Conservation (phyloP, 2,797 vertebrate species). For the Podargus strigoides region DNA sequence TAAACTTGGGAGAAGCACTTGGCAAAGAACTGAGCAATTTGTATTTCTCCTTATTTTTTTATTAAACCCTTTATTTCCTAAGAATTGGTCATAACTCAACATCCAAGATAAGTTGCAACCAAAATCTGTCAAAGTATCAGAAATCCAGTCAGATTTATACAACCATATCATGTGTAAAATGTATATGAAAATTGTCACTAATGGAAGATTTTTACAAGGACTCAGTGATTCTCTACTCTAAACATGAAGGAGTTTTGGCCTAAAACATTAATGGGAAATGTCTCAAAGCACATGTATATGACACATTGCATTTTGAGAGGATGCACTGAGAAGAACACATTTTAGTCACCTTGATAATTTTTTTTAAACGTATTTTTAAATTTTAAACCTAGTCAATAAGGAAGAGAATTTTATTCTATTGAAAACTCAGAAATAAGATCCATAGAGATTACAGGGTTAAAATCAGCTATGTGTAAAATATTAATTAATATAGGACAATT, state of each 20-base stretch:
- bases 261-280: neutral
- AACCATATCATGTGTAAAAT: neutral
- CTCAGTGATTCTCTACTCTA: neutral
- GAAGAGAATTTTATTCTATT: neutral
- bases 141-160: neutral
- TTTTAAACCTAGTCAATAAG: neutral
- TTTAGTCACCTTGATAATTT: neutral
- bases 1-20: neutral
- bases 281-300: neutral
- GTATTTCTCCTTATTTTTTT: neutral
- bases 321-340: neutral
- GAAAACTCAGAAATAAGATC: neutral
- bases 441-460: neutral
- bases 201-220: neutral
- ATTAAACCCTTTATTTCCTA: neutral
- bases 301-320: neutral
- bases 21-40: neutral
- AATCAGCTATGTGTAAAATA: neutral
- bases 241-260: neutral
- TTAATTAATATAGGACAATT: neutral
- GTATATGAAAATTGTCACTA: neutral
- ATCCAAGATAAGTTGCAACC: neutral
- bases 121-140: neutral
- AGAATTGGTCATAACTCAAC: neutral
- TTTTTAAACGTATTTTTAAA: neutral